Evolutionary conservation across 2,888 invertebrate genomes (phyloP).

Genomic region (Euphydryas editha): DNA sequence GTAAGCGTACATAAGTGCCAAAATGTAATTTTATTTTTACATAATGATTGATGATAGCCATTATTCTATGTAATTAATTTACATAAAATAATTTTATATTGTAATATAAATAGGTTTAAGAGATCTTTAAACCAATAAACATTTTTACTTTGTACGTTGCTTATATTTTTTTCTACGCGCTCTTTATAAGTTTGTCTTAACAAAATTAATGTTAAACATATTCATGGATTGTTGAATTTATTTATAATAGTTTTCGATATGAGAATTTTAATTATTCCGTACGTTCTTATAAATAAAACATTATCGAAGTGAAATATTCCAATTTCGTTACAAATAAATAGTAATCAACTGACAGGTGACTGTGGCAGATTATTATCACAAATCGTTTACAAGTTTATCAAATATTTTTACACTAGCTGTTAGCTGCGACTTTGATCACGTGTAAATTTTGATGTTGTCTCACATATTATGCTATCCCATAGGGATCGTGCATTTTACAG

Average conservation of each 20-base stretch:
- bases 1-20: too few relatives aligned
- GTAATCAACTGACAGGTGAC: not conserved
- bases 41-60: too few relatives aligned
- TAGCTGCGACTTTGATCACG: too few relatives aligned
- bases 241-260: not conserved
- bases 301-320: not conserved
- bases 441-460: not conserved
- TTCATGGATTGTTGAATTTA: not conserved
- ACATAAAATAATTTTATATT: too few relatives aligned
- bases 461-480: too few relatives aligned
- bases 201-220: not conserved
- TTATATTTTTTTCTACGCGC: not conserved
- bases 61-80: too few relatives aligned
- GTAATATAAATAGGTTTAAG: too few relatives aligned
- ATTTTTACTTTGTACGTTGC: not conserved
- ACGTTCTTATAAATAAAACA: not conserved
- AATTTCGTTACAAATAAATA: not conserved
- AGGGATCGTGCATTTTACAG: too few relatives aligned
- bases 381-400: not conserved
- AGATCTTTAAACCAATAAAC: too few relatives aligned
- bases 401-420: not conserved
- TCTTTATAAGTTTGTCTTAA: conserved; percentile 1
- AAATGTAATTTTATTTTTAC: too few relatives aligned
- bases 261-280: conserved; percentile 2
- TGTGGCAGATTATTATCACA: conserved; percentile 1